Base-by-base conservation (phyloP, 1,140 invertebrate genomes). In the Dinoponera quadriceps region DNA sequence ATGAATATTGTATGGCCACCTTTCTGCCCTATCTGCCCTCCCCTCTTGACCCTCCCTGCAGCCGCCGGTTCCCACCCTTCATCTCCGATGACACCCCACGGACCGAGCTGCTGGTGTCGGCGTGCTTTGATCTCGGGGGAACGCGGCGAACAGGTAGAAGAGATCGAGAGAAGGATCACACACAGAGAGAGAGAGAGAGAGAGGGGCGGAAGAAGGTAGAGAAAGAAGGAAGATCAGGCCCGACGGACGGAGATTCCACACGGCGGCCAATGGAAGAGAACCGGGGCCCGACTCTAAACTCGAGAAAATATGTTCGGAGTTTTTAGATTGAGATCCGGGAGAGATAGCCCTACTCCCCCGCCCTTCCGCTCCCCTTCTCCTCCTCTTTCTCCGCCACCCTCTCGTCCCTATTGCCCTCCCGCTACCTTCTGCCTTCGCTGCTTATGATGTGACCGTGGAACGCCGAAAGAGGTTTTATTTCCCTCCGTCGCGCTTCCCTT, bases 11-110 rank as follows among this genome's bases (percentile, higher is more conserved):
- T 87, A 88, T 84, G 78, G 88, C 88, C 83, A 80, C 86, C 87
- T 88, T 85, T 87, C 73, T 71, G 55, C 38, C 54, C 74, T 68
- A 66, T 84, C 73, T 63, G 62, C 59, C 29, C 71, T 68, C 38
- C 48, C 9, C 49, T 9, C 38, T 22, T 27, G 65, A 80, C 49
- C 25, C 33, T 71, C 38, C 44, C 44, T 20, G 38, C 65, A 71
- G 59, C 29, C 49, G 73, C 74, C 44, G 20, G 72, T 74, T 85
- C 82, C 84, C 87, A 84, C 83, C 87, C 86, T 75, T 71, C 85
- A 83, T 90, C 86, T 89, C 88, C 89, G 91, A 90, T 91, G 91
- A 92, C 91, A 92, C 91, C 91, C 91, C 90, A 92, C 87, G 89
- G 88, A 90, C 87, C 86, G 87, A 72, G 86, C 87, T 89, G 89